A percentile compares a stretch with the other conserved stretches of the same genome.
Evolutionary conservation across 2,113 vertebrate species (phyloP).

Genomic region (Sceloporus tristichus): DNA sequence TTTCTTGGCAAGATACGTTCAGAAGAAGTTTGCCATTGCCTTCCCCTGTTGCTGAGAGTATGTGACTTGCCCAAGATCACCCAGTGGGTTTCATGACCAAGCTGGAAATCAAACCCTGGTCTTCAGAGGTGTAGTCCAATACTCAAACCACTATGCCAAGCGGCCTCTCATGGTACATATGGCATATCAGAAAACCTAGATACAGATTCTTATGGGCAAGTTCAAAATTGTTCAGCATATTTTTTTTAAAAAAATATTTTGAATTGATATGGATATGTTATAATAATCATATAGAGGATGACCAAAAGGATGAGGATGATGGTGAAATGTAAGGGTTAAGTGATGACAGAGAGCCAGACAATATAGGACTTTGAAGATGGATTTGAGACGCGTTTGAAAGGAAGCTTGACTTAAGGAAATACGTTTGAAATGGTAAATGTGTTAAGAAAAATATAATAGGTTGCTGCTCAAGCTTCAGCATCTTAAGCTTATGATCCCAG

Average conservation of each 20-base stretch:
- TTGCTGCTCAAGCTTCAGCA: conserved; percentile 7
- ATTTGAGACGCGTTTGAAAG: background rate
- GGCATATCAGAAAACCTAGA: too few species aligned
- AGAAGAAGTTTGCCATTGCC: too few species aligned
- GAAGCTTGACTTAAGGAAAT: background rate
- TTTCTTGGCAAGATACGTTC: too few species aligned
- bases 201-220: background rate
- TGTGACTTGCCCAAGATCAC: too few species aligned
- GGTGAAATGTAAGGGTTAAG: background rate
- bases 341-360: background rate
- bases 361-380: background rate
- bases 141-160: too few species aligned
- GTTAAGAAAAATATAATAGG: background rate
- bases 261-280: background rate
- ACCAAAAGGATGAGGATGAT: background rate
- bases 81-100: too few species aligned
- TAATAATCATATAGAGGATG: background rate
- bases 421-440: conserved; percentile 19
- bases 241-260: background rate
- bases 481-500: background rate
- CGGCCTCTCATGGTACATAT: too few species aligned
- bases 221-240: background rate
- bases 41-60: too few species aligned
- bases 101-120: too few species aligned
- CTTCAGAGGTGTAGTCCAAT: too few species aligned